Percentiles rank a stretch among this genome's conserved stretches.
These are phyloP conservation scores for Drosophila lacteicornis DNA, from an alignment of 1,140 invertebrate genomes.

Conservation along the genomic window DNA sequence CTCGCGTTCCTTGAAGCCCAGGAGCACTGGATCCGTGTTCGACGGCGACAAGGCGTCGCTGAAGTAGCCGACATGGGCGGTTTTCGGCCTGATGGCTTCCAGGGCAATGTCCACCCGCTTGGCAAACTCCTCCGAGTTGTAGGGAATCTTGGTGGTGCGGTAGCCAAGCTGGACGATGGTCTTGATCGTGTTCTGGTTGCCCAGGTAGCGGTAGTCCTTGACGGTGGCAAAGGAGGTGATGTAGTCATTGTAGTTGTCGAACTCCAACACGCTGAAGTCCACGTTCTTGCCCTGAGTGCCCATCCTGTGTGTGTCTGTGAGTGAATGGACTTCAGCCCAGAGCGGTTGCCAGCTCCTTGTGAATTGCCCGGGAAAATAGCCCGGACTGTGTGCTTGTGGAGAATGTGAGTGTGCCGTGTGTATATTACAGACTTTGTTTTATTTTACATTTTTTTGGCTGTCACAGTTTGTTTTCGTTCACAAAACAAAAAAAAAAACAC, in stretches of 20 bases:
- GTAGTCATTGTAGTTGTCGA: conserved; percentile 64
- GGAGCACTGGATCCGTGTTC: conserved; percentile 58
- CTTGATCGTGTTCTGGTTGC: conserved; percentile 15
- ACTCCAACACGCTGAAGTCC: conserved; percentile 62
- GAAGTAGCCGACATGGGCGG: not conserved
- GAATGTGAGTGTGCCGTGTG: conserved; percentile 2
- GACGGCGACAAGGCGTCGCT: conserved; percentile 41
- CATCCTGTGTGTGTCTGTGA: conserved; percentile 22
- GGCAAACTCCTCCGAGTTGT: conserved; percentile 50
- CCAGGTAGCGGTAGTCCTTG: conserved; percentile 55
- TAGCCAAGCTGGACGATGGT: conserved; percentile 70
- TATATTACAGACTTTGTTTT: not conserved
- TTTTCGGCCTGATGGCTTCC: conserved; percentile 61
- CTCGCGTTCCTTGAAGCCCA: conserved; percentile 63
- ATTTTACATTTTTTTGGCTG: conserved; percentile 20
- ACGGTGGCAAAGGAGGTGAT: conserved; percentile 62
- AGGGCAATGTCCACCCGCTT: conserved; percentile 50
- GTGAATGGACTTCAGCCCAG: conserved; percentile 5
- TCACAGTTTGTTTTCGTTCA: not conserved
- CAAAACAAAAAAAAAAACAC: not conserved
- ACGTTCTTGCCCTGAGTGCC: conserved; percentile 18
- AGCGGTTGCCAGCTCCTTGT: not conserved
- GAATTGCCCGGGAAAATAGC: not conserved
- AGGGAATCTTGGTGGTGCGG: conserved; percentile 62
- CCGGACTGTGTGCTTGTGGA: not conserved